A percentile compares a stretch with the other conserved stretches of the same genome.
Conservation (phyloP, 2,888 invertebrate genomes). For the Pachliopta kotzebuea region DNA sequence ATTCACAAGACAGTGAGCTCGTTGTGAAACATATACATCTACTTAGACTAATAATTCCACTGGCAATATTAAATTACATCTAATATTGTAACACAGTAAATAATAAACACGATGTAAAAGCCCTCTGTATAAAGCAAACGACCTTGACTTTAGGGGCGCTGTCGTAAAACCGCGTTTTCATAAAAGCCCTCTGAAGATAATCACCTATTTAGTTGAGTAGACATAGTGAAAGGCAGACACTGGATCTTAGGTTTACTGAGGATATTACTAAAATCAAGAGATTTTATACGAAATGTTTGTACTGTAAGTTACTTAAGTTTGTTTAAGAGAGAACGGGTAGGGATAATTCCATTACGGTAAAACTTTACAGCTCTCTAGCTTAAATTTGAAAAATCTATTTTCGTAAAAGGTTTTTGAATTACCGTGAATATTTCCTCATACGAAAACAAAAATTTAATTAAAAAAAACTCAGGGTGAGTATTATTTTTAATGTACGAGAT, state of each 20-base stretch:
- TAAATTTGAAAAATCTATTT: not conserved
- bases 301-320: not conserved
- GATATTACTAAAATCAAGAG: constrained; percentile 11
- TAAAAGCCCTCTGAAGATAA: constrained; percentile 25
- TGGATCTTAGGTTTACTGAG: constrained; percentile 2
- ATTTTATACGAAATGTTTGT: not conserved
- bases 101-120: constrained; percentile 4
- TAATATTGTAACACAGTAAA: constrained; percentile 17
- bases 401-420: too few relatives aligned
- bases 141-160: constrained; percentile 6
- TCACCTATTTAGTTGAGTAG: constrained; percentile 20
- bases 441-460: too few relatives aligned
- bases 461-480: too few relatives aligned
- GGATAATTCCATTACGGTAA: not conserved
- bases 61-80: not conserved
- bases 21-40: not conserved
- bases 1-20: not conserved
- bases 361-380: not conserved
- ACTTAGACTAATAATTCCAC: not conserved
- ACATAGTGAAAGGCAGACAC: constrained; percentile 5
- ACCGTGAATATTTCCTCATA: too few relatives aligned
- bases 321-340: not conserved
- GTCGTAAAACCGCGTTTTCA: constrained; percentile 18
- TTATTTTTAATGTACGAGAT: too few relatives aligned
- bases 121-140: constrained; percentile 1